These are phyloP conservation scores for Torymus texanus DNA, from an alignment of 2,888 invertebrate genomes.

Conservation along the genomic window DNA sequence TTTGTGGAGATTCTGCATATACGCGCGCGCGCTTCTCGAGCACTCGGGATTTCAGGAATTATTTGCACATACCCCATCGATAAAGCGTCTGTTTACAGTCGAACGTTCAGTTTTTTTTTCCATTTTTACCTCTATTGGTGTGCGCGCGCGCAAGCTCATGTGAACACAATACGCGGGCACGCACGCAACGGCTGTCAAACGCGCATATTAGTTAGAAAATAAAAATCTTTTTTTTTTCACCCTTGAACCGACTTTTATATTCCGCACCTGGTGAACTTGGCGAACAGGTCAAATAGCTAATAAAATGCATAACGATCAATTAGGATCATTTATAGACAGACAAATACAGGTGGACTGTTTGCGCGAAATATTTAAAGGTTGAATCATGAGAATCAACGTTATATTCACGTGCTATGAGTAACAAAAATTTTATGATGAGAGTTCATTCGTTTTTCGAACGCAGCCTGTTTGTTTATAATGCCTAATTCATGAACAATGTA, in stretches of 20 bases:
- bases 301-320: slow-evolving; percentile 43
- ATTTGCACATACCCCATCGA: slow-evolving; percentile 50
- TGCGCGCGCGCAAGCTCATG: background rate
- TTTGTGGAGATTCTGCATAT: slow-evolving; percentile 29
- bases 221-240: slow-evolving; percentile 34
- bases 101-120: slow-evolving; percentile 47
- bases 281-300: slow-evolving; percentile 18
- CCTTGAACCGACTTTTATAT: background rate
- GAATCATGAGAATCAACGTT: background rate
- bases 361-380: slow-evolving; percentile 5
- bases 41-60: slow-evolving; percentile 40
- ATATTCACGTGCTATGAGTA: no score
- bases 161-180: slow-evolving; percentile 6
- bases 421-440: no score
- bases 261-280: slow-evolving; percentile 1
- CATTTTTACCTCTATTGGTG: slow-evolving; percentile 45
- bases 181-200: slow-evolving; percentile 36
- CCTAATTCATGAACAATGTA: no score
- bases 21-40: background rate
- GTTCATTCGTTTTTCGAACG: no score
- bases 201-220: slow-evolving; percentile 39
- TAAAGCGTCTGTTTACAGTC: slow-evolving; percentile 55
- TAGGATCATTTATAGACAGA: slow-evolving; percentile 25
- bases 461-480: no score
- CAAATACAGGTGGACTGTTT: slow-evolving; percentile 2